Evolutionary conservation across 2,113 vertebrate genomes (phyloP).

Genomic region (Stomatorhinus ivindoensis): DNA sequence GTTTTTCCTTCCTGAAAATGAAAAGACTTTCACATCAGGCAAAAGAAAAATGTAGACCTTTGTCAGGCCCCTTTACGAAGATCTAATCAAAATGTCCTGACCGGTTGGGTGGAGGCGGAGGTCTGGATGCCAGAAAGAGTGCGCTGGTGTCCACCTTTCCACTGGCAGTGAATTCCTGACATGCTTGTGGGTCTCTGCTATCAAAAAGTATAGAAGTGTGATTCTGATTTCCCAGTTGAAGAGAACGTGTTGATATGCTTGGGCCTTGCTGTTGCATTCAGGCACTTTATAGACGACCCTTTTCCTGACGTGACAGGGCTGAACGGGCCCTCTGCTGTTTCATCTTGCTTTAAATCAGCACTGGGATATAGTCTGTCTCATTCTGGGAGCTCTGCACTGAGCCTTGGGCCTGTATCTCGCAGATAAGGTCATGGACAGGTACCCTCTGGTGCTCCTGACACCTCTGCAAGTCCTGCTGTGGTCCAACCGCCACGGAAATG

Average conservation of each 20-base stretch:
- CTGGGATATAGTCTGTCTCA: not conserved
- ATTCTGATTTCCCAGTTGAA: not conserved
- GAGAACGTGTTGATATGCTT: not conserved
- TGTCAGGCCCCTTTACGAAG: slow-evolving; percentile 8
- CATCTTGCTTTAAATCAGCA: slow-evolving; percentile 11
- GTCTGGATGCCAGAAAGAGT: not conserved
- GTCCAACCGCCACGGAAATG: not conserved
- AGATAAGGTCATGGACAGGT: not conserved
- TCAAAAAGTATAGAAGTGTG: not conserved
- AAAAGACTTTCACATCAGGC: slow-evolving; percentile 17
- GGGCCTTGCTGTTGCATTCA: not conserved
- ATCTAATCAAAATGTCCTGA: not conserved
- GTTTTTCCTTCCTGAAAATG: slow-evolving; percentile 39
- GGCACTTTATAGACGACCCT: not conserved
- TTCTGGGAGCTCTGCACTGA: not conserved
- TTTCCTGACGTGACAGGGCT: slow-evolving; percentile 22
- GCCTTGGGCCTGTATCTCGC: not conserved
- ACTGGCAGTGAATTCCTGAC: not conserved
- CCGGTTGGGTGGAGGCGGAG: not conserved
- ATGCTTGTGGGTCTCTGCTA: not conserved
- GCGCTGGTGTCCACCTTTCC: not conserved
- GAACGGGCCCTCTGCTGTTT: not conserved
- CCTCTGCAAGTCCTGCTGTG: not conserved
- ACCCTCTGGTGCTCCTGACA: not conserved
- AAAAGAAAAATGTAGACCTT: not conserved